A percentile compares a stretch with the other conserved stretches of the same genome.
Evolutionary conservation across 2,888 invertebrate species (phyloP).

Genomic region (Cataglyphis altisquamis): DNA sequence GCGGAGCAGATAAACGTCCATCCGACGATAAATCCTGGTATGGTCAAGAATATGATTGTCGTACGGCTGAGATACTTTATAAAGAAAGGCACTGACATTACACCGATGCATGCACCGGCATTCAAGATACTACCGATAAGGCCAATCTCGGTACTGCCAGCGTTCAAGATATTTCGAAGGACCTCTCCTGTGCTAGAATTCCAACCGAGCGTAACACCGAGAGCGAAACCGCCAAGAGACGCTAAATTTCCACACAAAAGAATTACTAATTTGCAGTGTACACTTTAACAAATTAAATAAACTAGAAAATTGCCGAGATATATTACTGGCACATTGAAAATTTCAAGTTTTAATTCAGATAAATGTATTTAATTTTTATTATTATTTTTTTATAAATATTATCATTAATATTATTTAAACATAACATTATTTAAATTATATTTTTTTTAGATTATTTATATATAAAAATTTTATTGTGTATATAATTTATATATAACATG

Average conservation of each 20-base stretch:
- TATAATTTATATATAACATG: too few species aligned
- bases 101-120: conserved; percentile 77
- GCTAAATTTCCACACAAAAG: conserved; percentile 73
- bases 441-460: too few species aligned
- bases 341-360: background rate
- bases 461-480: too few species aligned
- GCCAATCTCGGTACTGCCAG: conserved; percentile 75
- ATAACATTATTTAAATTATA: too few species aligned
- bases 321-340: background rate
- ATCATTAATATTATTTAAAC: too few species aligned
- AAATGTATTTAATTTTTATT: background rate
- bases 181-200: conserved; percentile 78
- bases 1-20: conserved; percentile 79
- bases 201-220: conserved; percentile 82
- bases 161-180: conserved; percentile 74
- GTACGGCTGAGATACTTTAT: conserved; percentile 70
- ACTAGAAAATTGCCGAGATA: background rate
- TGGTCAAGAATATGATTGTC: conserved; percentile 71
- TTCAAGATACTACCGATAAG: conserved; percentile 77
- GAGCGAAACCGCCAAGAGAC: conserved; percentile 80
- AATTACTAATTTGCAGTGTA: background rate
- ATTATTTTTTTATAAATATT: background rate
- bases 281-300: background rate
- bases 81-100: conserved; percentile 74
- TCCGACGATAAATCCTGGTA: conserved; percentile 73